These are phyloP conservation scores for Epirrhoe tristata DNA, from an alignment of 2,888 invertebrate genomes.

Conservation along the genomic window DNA sequence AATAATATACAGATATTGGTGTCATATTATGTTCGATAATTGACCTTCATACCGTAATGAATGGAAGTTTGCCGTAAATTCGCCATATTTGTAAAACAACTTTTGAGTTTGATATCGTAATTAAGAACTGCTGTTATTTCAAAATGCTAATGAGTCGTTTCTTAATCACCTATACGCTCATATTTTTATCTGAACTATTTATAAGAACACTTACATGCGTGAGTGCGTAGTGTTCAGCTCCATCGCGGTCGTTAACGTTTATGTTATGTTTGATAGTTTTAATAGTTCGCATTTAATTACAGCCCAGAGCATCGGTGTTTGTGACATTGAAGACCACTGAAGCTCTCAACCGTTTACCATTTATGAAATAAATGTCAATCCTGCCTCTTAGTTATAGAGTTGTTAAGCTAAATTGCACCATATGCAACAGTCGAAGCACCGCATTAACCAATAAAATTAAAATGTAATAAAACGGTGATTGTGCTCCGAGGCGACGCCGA, in stretches of 20 bases:
- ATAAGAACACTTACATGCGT: slow-evolving; percentile 52
- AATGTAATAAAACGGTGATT: slow-evolving; percentile 67
- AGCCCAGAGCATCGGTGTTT: slow-evolving; percentile 44
- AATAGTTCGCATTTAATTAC: slow-evolving; percentile 48
- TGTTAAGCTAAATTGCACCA: slow-evolving; percentile 61
- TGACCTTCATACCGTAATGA: background rate
- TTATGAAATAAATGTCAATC: slow-evolving; percentile 44
- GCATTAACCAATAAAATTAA: slow-evolving; percentile 78
- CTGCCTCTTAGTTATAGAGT: slow-evolving; percentile 60
- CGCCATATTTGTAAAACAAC: slow-evolving; percentile 19
- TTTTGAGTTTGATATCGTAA: slow-evolving; percentile 31
- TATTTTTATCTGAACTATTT: slow-evolving; percentile 52
- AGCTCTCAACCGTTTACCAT: slow-evolving; percentile 40
- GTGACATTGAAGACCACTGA: slow-evolving; percentile 44
- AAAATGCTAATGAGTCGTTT: slow-evolving; percentile 41
- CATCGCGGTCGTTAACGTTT: slow-evolving; percentile 33
- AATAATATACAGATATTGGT: background rate
- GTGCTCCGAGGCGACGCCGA: slow-evolving; percentile 56
- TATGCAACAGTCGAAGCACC: slow-evolving; percentile 49
- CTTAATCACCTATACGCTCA: slow-evolving; percentile 42
- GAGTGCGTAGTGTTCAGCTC: slow-evolving; percentile 49
- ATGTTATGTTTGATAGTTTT: slow-evolving; percentile 41
- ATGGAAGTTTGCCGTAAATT: slow-evolving; percentile 12
- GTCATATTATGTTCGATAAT: background rate
- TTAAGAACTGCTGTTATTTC: slow-evolving; percentile 37